Conservation (phyloP, 2,888 invertebrate species). For the Ophioninae sp. region DNA sequence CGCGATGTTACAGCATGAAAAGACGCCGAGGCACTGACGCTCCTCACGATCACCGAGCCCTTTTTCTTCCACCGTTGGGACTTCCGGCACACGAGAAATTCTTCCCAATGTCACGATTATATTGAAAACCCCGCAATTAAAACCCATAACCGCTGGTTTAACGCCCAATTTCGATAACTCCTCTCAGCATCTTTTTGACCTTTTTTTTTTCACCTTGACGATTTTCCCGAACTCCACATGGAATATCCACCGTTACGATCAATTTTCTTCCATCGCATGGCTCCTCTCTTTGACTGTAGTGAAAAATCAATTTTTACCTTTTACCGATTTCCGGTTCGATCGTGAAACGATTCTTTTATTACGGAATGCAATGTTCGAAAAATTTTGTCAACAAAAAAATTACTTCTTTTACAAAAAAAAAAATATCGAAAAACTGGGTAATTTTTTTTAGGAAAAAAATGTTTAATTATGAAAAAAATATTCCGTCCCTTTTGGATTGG, state of each 20-base stretch:
- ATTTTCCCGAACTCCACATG: background rate
- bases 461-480: too few species aligned
- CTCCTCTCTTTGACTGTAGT: background rate
- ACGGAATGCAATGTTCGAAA: background rate
- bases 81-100: slow-evolving; percentile 74
- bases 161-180: background rate
- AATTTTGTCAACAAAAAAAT: too few species aligned
- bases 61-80: slow-evolving; percentile 54
- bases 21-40: slow-evolving; percentile 72
- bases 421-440: too few species aligned
- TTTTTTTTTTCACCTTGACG: slow-evolving; percentile 9
- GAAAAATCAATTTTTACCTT: background rate
- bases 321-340: background rate
- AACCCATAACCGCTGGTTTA: slow-evolving; percentile 81
- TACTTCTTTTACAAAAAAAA: too few species aligned
- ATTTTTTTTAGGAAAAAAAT: too few species aligned
- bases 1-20: slow-evolving; percentile 63
- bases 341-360: background rate
- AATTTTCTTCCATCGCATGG: background rate
- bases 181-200: background rate
- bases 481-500: too few species aligned
- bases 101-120: slow-evolving; percentile 82
- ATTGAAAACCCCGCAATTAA: slow-evolving; percentile 83
- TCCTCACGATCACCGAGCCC: slow-evolving; percentile 41
- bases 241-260: background rate